Evolutionary conservation across 35 echinoderm and acorn worm genomes (phyloP), one percentile per base, ranked within the genome.

Genomic region (Patiria miniata): DNA sequence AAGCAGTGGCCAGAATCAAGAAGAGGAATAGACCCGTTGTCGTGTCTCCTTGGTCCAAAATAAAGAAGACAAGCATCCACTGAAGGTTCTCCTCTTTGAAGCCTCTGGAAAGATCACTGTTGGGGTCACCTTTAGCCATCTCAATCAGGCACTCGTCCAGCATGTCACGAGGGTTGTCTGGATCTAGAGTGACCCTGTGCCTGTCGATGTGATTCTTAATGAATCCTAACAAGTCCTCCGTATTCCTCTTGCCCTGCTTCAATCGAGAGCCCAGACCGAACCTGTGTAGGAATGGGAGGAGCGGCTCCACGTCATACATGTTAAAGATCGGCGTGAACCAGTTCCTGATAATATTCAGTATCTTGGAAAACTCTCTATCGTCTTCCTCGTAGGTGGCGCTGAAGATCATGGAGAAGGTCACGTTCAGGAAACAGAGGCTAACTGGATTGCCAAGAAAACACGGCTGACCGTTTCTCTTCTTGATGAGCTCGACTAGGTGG

Each of bases 81-180:
- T n/a, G 4, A 7, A 60, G 28, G 19, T 60, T 60, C 17, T 60
- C 57, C 19, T 60, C 57, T 2, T 60, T 14, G 28, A 60, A 60
- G 19, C 28, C 57, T n/a, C 57, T 18, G n/a, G n/a, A 26, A 60
- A 60, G 57, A 26, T 60, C 57, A 60, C 57, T 60, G 57, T 60
- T 60, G 0, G 57, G 57, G 57, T 60, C 57, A n/a, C n/a, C n/a
- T n/a, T n/a, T n/a, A n/a, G n/a, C n/a, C n/a, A n/a, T n/a, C n/a
- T n/a, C n/a, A n/a, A 60, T 60, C 57, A 60, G 57, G 57, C 57
- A 60, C 28, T 60, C 57, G 57, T 60, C 57, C 28, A 60, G 19
- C 57, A 60, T 60, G 28, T 60, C 57, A 5, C 57, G 57, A 60
- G 57, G 57, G 57, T 60, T 18, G 17, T 60, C 28, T 18, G 28